Evolutionary conservation across 2,113 vertebrate species (phyloP).

Genomic region (Prionailurus bengalensis): DNA sequence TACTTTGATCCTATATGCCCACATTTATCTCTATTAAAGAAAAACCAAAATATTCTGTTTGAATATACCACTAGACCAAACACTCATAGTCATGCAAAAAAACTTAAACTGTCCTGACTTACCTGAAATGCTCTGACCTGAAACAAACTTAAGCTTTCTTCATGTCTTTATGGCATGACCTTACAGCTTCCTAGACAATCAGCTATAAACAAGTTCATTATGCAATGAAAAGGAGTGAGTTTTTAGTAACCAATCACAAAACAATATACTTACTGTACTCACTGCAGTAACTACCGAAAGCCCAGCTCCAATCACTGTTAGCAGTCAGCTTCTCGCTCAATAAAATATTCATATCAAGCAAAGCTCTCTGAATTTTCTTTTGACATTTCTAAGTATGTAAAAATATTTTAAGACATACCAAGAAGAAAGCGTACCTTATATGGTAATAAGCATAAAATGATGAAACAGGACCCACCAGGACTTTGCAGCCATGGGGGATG

Average conservation of each 20-base stretch:
- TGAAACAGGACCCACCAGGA: neutral
- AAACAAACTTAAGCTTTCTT: neutral
- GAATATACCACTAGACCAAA: neutral
- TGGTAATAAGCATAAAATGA: neutral
- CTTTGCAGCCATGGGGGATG: neutral
- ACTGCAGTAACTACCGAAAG: neutral
- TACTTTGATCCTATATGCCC: neutral
- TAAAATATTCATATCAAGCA: conserved; percentile 14
- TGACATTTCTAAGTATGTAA: conserved; percentile 7
- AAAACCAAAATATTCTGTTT: conserved; percentile 10
- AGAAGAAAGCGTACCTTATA: neutral
- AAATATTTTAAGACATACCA: neutral
- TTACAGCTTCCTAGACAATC: neutral
- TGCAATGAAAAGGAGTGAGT: neutral
- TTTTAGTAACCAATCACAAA: neutral
- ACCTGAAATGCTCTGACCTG: neutral
- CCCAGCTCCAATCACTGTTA: neutral
- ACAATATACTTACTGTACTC: neutral
- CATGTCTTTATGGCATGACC: neutral
- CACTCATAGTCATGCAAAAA: neutral
- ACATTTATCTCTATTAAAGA: conserved; percentile 38
- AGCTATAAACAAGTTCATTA: neutral
- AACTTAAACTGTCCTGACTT: neutral
- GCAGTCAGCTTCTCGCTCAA: neutral
- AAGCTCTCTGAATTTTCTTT: neutral